Conservation (phyloP, 2,888 invertebrate genomes). For the Cephonodes hylas region DNA sequence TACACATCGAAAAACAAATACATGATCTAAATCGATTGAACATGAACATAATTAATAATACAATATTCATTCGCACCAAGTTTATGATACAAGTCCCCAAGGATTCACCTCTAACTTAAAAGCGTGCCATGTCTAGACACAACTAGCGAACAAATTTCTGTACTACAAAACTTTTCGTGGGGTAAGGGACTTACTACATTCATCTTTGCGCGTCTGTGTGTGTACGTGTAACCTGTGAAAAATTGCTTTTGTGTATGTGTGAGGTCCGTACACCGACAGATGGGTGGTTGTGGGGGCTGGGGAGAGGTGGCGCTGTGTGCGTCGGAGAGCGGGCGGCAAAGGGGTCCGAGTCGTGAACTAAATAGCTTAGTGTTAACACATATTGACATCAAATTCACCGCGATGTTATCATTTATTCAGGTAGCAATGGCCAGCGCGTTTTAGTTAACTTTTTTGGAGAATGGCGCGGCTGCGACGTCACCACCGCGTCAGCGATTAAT, state of each 20-base stretch:
- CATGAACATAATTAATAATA: conserved; percentile 18
- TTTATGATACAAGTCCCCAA: conserved; percentile 60
- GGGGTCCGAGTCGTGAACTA: conserved; percentile 78
- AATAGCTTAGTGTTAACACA: conserved; percentile 82
- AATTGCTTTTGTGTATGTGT: conserved; percentile 67
- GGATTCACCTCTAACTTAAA: conserved; percentile 73
- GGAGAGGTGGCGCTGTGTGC: conserved; percentile 39
- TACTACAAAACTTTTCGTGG: conserved; percentile 78
- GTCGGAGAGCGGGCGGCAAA: conserved; percentile 52
- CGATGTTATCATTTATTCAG: conserved; percentile 81
- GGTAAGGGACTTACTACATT: conserved; percentile 73
- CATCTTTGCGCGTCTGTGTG: conserved; percentile 54
- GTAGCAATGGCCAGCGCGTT: conserved; percentile 72
- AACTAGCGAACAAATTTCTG: conserved; percentile 76
- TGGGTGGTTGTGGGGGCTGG: conserved; percentile 38
- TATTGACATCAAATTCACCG: conserved; percentile 81
- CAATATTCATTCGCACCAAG: conserved; percentile 45
- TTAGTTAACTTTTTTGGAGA: conserved; percentile 55
- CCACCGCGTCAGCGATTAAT: conserved; percentile 64
- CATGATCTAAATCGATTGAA: not conserved
- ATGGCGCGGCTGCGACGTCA: conserved; percentile 40
- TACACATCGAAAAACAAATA: not conserved
- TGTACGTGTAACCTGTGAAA: conserved; percentile 71
- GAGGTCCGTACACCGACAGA: conserved; percentile 42
- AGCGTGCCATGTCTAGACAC: conserved; percentile 78